A percentile compares a stretch with the other conserved stretches of the same genome.
phyloP scores from a whole-genome alignment of 2,888 invertebrate species.

The Lysandra bellargus region DNA sequence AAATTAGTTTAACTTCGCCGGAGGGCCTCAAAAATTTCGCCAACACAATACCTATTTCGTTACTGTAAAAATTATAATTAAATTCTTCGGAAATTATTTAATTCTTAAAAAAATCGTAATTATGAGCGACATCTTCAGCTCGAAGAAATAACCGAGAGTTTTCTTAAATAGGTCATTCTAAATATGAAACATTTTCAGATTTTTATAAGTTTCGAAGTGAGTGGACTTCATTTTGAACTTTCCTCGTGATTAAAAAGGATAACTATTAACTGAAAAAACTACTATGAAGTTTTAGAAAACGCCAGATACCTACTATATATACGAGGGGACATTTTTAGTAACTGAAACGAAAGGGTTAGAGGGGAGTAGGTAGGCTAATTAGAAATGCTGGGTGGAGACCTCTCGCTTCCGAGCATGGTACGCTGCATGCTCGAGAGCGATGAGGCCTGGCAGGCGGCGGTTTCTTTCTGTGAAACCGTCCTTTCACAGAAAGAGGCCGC shows the following conservation, averaged over 20 bases:
- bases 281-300: background rate
- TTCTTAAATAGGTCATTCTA: slow-evolving; percentile 6
- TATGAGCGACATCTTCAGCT: slow-evolving; percentile 6
- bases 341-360: background rate
- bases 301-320: background rate
- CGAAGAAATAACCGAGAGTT: background rate
- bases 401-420: too few relatives aligned
- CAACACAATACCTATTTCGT: background rate
- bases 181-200: background rate
- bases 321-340: background rate
- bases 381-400: too few relatives aligned
- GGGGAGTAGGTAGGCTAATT: too few relatives aligned
- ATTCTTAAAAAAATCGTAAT: background rate
- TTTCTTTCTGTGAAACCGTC: too few relatives aligned
- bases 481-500: too few relatives aligned
- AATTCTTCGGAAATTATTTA: background rate
- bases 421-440: too few relatives aligned
- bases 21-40: background rate
- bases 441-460: too few relatives aligned
- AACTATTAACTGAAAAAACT: slow-evolving; percentile 5
- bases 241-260: slow-evolving; percentile 27
- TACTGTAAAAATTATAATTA: background rate
- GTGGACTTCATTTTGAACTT: slow-evolving; percentile 21
- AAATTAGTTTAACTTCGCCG: background rate
- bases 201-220: background rate